Percentiles rank a stretch among this genome's conserved stretches.
These are phyloP conservation scores for Solen grandis DNA, from an alignment of 1,140 invertebrate genomes.

Conservation along the genomic window DNA sequence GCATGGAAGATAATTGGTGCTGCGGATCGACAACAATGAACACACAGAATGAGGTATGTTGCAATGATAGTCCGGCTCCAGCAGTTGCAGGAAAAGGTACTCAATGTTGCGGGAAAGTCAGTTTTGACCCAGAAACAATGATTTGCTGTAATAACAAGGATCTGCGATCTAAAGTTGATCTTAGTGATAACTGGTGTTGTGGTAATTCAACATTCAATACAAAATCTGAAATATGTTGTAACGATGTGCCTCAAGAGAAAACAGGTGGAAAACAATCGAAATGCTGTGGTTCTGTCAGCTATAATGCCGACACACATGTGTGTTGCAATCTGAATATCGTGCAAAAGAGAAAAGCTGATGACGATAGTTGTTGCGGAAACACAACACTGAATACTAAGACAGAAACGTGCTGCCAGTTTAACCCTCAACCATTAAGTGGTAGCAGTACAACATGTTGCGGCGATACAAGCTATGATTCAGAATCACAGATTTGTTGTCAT, in stretches of 20 bases:
- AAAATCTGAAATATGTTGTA: constrained; percentile 46
- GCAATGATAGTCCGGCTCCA: constrained; percentile 36
- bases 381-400: constrained; percentile 44
- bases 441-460: constrained; percentile 36
- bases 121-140: constrained; percentile 40
- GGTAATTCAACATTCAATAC: constrained; percentile 50
- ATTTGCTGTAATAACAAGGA: constrained; percentile 44
- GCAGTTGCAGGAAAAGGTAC: constrained; percentile 51
- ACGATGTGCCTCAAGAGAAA: constrained; percentile 45
- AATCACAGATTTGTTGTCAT: constrained; percentile 39
- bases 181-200: constrained; percentile 52
- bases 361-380: constrained; percentile 46
- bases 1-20: constrained; percentile 49
- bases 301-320: constrained; percentile 34
- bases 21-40: constrained; percentile 48
- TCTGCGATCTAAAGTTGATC: constrained; percentile 20
- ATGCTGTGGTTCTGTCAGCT: constrained; percentile 41
- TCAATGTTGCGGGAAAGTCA: constrained; percentile 34
- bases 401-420: constrained; percentile 38
- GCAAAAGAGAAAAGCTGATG: constrained; percentile 32
- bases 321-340: constrained; percentile 31
- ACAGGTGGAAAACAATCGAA: constrained; percentile 41
- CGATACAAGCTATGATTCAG: constrained; percentile 36
- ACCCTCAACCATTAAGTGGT: constrained; percentile 29
- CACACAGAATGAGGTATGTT: constrained; percentile 44